A percentile compares a stretch with the other conserved stretches of the same genome.
These are phyloP conservation scores for Ceuthmochares aereus DNA, from an alignment of 2,113 vertebrate species.

Conservation along the genomic window DNA sequence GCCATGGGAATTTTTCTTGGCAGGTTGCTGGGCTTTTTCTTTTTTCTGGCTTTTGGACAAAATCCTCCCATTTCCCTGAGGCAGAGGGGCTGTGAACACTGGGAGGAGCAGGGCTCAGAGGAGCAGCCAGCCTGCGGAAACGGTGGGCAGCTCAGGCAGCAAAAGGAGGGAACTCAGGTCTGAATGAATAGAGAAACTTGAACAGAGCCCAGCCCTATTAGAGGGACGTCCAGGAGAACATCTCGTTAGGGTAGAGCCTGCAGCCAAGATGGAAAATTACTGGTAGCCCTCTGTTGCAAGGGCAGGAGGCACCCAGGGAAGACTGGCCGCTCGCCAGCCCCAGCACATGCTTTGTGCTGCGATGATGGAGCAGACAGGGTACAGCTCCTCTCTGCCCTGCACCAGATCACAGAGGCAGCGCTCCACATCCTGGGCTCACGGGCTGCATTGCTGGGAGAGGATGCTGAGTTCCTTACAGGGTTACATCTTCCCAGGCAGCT, in stretches of 20 bases:
- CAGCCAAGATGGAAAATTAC: slow-evolving; percentile 65
- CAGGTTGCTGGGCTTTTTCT: neutral
- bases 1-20: neutral
- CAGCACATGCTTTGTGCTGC: neutral
- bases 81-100: neutral
- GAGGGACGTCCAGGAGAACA: neutral
- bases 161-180: neutral
- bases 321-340: neutral
- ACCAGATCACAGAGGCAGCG: neutral
- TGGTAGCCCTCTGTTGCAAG: neutral
- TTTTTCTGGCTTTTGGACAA: neutral
- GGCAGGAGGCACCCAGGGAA: neutral
- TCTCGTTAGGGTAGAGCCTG: neutral
- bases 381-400: neutral
- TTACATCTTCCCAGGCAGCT: neutral
- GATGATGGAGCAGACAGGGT: neutral
- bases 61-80: neutral
- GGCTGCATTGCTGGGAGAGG: neutral
- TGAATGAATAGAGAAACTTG: neutral
- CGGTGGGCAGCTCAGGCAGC: neutral
- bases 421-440: rapidly evolving
- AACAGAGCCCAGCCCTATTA: neutral
- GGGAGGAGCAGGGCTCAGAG: neutral
- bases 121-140: neutral
- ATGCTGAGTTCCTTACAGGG: neutral